Evolutionary conservation across 1,140 invertebrate species (phyloP).

Genomic region (Heliconius nattereri): DNA sequence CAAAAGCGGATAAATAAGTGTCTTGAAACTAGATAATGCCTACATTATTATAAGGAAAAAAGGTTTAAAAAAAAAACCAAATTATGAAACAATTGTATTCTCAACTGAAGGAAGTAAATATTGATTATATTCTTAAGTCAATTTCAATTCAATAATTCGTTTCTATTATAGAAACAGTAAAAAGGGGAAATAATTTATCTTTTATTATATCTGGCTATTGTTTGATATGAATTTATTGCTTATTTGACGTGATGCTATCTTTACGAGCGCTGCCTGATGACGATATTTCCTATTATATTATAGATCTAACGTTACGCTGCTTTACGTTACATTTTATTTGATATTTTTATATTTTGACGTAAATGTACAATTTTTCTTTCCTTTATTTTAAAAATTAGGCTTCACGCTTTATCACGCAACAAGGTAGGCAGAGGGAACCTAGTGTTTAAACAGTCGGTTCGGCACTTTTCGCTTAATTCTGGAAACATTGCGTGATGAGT

Average conservation of each 20-base stretch:
- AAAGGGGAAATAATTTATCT: slow-evolving; percentile 19
- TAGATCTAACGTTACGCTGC: background rate
- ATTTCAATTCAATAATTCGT: slow-evolving; percentile 24
- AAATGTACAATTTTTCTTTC: no score
- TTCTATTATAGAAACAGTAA: slow-evolving; percentile 26
- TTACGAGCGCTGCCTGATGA: slow-evolving; percentile 28
- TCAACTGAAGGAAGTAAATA: background rate
- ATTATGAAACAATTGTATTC: no score
- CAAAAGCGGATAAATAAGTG: background rate
- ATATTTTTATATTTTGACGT: no score
- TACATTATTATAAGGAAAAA: no score
- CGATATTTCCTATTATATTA: slow-evolving; percentile 21
- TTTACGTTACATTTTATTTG: background rate
- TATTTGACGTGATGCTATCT: slow-evolving; percentile 33
- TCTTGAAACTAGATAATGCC: background rate
- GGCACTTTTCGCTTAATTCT: no score
- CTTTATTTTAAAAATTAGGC: no score
- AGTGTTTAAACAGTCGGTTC: no score
- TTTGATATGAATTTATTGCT: slow-evolving; percentile 38
- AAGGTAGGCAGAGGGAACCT: no score
- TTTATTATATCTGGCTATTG: slow-evolving; percentile 10
- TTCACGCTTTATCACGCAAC: no score
- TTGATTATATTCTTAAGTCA: background rate
- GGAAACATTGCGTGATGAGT: no score
- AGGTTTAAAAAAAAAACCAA: no score